A percentile compares a stretch with the other conserved stretches of the same genome.
phyloP scores from a whole-genome alignment of 2,888 invertebrate genomes.

The Stenodema calcarata region DNA sequence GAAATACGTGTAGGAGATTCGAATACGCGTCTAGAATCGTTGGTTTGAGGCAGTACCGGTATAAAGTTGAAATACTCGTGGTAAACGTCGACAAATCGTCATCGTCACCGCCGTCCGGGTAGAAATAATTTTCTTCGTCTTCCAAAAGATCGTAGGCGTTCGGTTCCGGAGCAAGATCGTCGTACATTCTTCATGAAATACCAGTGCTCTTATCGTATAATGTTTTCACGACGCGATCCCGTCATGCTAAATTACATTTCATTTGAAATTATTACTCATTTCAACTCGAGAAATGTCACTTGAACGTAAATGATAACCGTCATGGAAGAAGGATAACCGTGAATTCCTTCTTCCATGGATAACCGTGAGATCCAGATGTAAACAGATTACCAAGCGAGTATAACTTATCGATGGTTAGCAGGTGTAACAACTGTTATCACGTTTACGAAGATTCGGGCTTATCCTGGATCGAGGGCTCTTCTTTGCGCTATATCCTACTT shows the following conservation, averaged over 20 bases:
- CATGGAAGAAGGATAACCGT: too few relatives aligned
- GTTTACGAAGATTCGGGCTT: too few relatives aligned
- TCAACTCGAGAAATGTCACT: too few relatives aligned
- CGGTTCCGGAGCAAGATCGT: constrained; percentile 8
- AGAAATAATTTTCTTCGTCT: constrained; percentile 5
- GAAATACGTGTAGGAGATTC: constrained; percentile 47
- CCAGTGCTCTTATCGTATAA: neutral
- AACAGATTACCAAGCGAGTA: neutral
- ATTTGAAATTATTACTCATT: too few relatives aligned
- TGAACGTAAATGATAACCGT: too few relatives aligned
- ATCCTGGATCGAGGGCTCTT: too few relatives aligned
- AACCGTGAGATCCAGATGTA: too few relatives aligned
- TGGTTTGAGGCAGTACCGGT: constrained; percentile 49
- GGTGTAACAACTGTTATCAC: neutral
- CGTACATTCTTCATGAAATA: constrained; percentile 31
- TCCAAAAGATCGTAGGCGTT: constrained; percentile 29
- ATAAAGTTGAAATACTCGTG: neutral
- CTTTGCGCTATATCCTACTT: too few relatives aligned
- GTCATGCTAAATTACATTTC: too few relatives aligned
- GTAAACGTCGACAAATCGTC: neutral
- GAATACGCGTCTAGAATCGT: constrained; percentile 50
- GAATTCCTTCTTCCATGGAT: too few relatives aligned
- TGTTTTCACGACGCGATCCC: too few relatives aligned
- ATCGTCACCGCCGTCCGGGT: constrained; percentile 7
- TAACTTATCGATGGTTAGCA: neutral